Conservation (phyloP, 2,888 invertebrate species). For the Crioceris asparagi region DNA sequence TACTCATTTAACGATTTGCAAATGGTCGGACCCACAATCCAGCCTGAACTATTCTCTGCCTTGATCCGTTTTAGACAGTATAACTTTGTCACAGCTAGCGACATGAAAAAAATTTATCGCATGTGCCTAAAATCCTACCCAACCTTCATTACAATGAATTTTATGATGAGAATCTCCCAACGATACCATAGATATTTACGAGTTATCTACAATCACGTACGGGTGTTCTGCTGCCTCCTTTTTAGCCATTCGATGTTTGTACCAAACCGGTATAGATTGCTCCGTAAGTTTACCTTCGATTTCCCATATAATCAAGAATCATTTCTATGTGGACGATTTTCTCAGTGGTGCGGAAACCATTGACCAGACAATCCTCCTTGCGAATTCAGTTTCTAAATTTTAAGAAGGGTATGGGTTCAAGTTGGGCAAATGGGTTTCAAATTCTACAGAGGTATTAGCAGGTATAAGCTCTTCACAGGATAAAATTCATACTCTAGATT, state of each 20-base stretch:
- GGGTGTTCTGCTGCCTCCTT: slow-evolving; percentile 8
- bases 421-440: too few species aligned
- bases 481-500: too few species aligned
- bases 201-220: slow-evolving; percentile 9
- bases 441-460: too few species aligned
- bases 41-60: slow-evolving; percentile 10
- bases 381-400: too few species aligned
- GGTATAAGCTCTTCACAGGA: too few species aligned
- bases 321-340: neutral
- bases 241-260: slow-evolving; percentile 5
- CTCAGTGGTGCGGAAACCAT: neutral
- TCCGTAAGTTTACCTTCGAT: too few species aligned
- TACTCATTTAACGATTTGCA: slow-evolving; percentile 13
- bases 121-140: slow-evolving; percentile 5
- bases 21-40: slow-evolving; percentile 12
- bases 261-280: neutral
- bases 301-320: neutral
- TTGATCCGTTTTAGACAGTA: slow-evolving; percentile 8
- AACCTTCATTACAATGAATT: slow-evolving; percentile 8
- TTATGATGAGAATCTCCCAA: slow-evolving; percentile 8
- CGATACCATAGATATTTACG: slow-evolving; percentile 2
- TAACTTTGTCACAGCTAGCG: slow-evolving; percentile 5
- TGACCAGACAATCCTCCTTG: too few species aligned
- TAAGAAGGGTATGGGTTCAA: too few species aligned
- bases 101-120: slow-evolving; percentile 10